These are phyloP conservation scores for Oasisia sp. DNA, from an alignment of 2,888 invertebrate species.

Conservation along the genomic window DNA sequence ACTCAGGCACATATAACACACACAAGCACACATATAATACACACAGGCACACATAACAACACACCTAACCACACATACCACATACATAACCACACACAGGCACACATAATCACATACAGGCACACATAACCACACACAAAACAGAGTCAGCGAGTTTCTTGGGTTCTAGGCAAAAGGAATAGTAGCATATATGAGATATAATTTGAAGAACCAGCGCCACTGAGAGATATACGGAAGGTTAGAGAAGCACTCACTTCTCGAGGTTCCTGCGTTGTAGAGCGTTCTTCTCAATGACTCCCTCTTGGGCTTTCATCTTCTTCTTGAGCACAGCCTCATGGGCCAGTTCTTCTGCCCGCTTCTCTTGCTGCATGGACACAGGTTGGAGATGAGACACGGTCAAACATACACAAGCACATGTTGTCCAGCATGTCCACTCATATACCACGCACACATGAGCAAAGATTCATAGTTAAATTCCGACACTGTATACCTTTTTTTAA, in stretches of 20 bases:
- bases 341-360: slow-evolving; percentile 49
- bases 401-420: not conserved
- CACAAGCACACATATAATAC: too few relatives aligned
- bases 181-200: not conserved
- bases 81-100: too few relatives aligned
- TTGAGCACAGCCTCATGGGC: slow-evolving; percentile 47
- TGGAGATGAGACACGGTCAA: slow-evolving; percentile 27
- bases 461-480: too few relatives aligned
- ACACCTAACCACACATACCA: too few relatives aligned
- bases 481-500: too few relatives aligned
- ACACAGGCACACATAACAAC: too few relatives aligned
- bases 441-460: too few relatives aligned
- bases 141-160: not conserved
- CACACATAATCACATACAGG: too few relatives aligned
- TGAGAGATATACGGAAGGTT: not conserved
- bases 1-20: too few relatives aligned
- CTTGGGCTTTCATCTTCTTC: slow-evolving; percentile 52
- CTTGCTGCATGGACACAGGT: slow-evolving; percentile 34
- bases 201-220: not conserved
- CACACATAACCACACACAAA: too few relatives aligned
- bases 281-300: slow-evolving; percentile 50
- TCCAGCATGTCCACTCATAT: too few relatives aligned
- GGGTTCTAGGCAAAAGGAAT: not conserved
- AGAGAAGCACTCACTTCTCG: slow-evolving; percentile 45
- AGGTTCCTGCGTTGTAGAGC: slow-evolving; percentile 53